phyloP scores from a whole-genome alignment of 2,888 invertebrate species.

The Syrphus vitripennis region DNA sequence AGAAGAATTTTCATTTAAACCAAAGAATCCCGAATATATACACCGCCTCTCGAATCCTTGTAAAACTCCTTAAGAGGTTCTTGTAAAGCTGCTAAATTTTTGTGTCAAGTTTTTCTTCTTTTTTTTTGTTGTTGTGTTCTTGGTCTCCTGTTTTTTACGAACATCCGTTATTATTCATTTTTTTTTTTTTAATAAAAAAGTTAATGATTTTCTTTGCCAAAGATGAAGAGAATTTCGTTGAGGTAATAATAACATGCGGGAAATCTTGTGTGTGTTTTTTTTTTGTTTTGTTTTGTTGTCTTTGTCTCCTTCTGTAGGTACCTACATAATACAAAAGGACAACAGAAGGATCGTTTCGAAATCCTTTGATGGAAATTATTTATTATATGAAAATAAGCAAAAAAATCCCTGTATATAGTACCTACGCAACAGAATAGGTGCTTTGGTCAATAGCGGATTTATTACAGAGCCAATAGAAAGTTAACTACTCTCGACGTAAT shows the following conservation, averaged over 20 bases:
- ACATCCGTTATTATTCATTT: slow-evolving; percentile 40
- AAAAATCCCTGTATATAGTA: not conserved
- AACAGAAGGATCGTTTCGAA: slow-evolving; percentile 60
- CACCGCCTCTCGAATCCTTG: not conserved
- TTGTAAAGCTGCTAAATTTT: slow-evolving; percentile 21
- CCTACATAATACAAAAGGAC: slow-evolving; percentile 32
- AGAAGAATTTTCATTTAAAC: slow-evolving; percentile 54
- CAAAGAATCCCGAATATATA: slow-evolving; percentile 18
- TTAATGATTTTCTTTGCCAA: slow-evolving; percentile 54
- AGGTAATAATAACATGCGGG: slow-evolving; percentile 65
- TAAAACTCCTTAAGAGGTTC: slow-evolving; percentile 2
- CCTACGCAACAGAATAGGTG: not conserved
- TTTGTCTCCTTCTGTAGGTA: not conserved
- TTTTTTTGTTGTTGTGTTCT: not conserved
- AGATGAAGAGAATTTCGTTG: slow-evolving; percentile 34
- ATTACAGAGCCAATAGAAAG: too few relatives aligned
- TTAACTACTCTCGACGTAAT: too few relatives aligned
- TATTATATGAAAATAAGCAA: slow-evolving; percentile 50
- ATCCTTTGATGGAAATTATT: slow-evolving; percentile 69
- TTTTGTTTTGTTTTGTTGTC: too few relatives aligned
- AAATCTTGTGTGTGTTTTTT: slow-evolving; percentile 34
- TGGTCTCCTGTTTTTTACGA: slow-evolving; percentile 25
- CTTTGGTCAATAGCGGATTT: not conserved
- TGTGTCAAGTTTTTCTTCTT: slow-evolving; percentile 34
- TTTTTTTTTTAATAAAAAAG: slow-evolving; percentile 56